Evolutionary conservation across 2,888 invertebrate genomes (phyloP).

Genomic region (Caenorhabditis becei): DNA sequence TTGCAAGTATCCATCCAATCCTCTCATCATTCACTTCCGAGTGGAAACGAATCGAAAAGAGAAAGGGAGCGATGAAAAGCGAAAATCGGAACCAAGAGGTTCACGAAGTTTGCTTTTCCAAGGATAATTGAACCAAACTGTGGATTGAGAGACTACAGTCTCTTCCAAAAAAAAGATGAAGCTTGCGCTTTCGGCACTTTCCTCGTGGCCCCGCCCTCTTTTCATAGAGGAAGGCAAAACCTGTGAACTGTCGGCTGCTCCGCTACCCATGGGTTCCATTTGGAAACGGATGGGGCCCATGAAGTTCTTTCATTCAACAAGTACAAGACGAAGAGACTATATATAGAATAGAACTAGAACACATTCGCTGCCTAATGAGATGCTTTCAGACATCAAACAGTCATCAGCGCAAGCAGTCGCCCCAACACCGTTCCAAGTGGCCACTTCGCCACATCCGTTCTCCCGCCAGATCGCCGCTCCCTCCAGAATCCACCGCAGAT

Average conservation of each 20-base stretch:
- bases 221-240: no score
- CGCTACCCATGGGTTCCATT: no score
- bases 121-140: slow-evolving; percentile 15
- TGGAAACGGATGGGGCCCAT: no score
- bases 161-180: background rate
- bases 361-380: no score
- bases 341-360: no score
- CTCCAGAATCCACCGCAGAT: slow-evolving; percentile 50
- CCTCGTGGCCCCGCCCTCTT: no score
- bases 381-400: slow-evolving; percentile 47
- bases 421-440: slow-evolving; percentile 50
- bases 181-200: no score
- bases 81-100: slow-evolving; percentile 29
- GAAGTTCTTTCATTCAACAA: no score
- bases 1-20: background rate
- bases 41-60: slow-evolving; percentile 1
- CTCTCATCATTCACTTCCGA: slow-evolving; percentile 10
- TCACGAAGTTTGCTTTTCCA: slow-evolving; percentile 26
- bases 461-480: slow-evolving; percentile 60
- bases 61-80: slow-evolving; percentile 21
- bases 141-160: slow-evolving; percentile 4
- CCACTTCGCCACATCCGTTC: slow-evolving; percentile 59
- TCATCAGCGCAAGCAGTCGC: slow-evolving; percentile 60
- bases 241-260: no score
- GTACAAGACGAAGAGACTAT: no score